A percentile compares a stretch with the other conserved stretches of the same genome.
These are phyloP conservation scores for Tyto alba DNA, from an alignment of 2,113 vertebrate species.

Conservation along the genomic window DNA sequence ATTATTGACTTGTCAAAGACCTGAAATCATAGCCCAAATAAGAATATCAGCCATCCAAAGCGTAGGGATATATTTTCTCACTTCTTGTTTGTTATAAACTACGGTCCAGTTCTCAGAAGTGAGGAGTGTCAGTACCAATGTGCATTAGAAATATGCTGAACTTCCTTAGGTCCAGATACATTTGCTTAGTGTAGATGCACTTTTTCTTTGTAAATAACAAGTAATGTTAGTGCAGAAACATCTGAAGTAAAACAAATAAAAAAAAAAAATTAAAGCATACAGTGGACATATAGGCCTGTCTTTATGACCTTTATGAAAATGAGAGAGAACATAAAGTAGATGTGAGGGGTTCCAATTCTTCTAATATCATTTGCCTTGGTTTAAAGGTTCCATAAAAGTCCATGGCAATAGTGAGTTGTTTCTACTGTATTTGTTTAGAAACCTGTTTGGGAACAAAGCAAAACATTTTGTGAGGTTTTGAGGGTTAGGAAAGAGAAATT, in stretches of 20 bases:
- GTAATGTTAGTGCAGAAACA: background rate
- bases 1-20: background rate
- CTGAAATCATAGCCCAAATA: background rate
- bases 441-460: background rate
- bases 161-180: background rate
- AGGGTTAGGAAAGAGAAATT: background rate
- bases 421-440: background rate
- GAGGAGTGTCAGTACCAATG: background rate
- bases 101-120: background rate
- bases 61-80: background rate
- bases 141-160: background rate
- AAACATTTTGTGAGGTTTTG: background rate
- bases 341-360: background rate
- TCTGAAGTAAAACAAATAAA: background rate
- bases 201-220: background rate
- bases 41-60: background rate
- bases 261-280: background rate
- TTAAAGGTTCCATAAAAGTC: background rate
- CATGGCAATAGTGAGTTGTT: rapidly evolving
- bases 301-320: background rate
- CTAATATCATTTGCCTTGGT: background rate
- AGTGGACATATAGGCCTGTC: background rate
- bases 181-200: background rate
- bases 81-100: background rate
- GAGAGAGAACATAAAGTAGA: background rate